Conservation (phyloP, 2,113 vertebrate species). For the Agapornis roseicollis region DNA sequence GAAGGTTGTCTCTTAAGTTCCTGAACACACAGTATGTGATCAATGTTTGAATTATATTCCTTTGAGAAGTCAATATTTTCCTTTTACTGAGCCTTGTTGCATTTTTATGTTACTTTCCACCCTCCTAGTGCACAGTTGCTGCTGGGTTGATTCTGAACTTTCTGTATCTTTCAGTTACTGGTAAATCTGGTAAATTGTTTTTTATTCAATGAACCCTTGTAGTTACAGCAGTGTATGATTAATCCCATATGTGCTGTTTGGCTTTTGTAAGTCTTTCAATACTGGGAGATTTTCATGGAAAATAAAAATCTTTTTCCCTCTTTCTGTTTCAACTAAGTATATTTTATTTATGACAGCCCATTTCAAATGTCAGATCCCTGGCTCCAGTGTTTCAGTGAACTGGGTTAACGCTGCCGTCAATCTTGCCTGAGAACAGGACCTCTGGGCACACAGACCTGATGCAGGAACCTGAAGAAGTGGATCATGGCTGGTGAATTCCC, state of each 20-base stretch:
- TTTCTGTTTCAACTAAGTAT: not conserved
- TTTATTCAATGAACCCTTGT: not conserved
- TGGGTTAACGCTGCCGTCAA: not conserved
- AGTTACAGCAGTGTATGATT: not conserved
- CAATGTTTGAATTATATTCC: not conserved
- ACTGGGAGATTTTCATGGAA: not conserved
- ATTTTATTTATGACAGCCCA: not conserved
- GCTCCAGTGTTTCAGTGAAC: not conserved
- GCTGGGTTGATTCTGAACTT: not conserved
- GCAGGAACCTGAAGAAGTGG: not conserved
- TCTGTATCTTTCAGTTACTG: not conserved
- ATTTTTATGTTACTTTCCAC: not conserved
- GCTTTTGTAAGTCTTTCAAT: not conserved
- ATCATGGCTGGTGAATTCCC: rapidly evolving
- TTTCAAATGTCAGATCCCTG: not conserved
- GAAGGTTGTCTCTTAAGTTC: not conserved
- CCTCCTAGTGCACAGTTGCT: not conserved
- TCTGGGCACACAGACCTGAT: not conserved
- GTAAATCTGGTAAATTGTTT: not conserved
- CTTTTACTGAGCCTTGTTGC: not conserved
- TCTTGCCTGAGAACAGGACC: not conserved
- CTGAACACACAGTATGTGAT: not conserved
- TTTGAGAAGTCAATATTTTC: not conserved
- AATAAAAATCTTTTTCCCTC: not conserved
- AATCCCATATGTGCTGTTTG: not conserved